A percentile compares a stretch with the other conserved stretches of the same genome.
Evolutionary conservation across 2,797 vertebrate genomes (phyloP).

Genomic region (Parotocinclus haroldoi): DNA sequence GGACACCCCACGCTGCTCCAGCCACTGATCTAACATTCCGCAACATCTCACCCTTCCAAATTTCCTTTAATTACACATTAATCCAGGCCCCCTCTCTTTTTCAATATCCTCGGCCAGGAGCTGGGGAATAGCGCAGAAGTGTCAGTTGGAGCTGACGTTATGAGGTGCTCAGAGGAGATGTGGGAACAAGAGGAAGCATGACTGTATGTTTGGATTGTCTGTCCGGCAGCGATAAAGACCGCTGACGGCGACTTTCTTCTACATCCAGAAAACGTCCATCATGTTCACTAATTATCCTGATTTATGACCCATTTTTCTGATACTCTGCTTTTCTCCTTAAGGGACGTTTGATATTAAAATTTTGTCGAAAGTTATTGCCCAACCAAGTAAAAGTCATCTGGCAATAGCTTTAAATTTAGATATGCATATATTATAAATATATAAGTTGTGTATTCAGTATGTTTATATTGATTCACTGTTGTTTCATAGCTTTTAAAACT

Average conservation of each 20-base stretch:
- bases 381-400: too few species aligned
- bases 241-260: background rate
- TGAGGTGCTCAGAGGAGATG: conserved; percentile 72
- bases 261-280: conserved; percentile 8
- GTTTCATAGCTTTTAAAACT: too few species aligned
- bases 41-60: conserved; percentile 99
- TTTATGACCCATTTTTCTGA: too few species aligned
- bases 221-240: too few species aligned
- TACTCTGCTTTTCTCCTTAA: too few species aligned
- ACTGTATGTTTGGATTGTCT: conserved; percentile 65
- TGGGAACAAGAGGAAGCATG: conserved; percentile 75
- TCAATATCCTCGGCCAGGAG: conserved; percentile 91
- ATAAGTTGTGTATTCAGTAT: too few species aligned
- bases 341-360: too few species aligned
- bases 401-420: too few species aligned
- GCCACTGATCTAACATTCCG: conserved; percentile 99
- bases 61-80: conserved; percentile 98
- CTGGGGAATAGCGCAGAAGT: conserved; percentile 58
- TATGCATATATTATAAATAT: too few species aligned
- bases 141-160: conserved; percentile 64
- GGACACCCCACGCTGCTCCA: conserved; percentile 98
- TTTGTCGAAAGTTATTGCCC: too few species aligned
- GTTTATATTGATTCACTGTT: too few species aligned
- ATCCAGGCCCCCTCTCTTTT: conserved; percentile 96
- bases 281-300: conserved; percentile 1